Evolutionary conservation across 1,140 invertebrate species (phyloP).

Genomic region (Carposina sasakii): DNA sequence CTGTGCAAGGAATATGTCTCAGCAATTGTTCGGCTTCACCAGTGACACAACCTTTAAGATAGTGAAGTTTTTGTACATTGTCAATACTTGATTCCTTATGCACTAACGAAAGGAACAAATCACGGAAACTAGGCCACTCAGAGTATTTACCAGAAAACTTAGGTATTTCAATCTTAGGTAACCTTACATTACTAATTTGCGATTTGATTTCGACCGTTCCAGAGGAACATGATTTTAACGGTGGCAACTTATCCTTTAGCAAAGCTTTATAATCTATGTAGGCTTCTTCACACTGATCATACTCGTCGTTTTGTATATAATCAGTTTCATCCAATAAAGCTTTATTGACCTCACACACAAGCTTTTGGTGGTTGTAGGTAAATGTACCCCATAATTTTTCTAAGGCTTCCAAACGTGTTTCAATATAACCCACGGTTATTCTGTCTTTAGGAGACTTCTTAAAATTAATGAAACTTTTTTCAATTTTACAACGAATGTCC

Average conservation of each 20-base stretch:
- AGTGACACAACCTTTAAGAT: background rate
- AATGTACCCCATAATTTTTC: background rate
- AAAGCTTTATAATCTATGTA: background rate
- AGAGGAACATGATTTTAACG: background rate
- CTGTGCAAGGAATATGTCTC: background rate
- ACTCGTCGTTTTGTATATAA: background rate
- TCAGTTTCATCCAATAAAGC: background rate
- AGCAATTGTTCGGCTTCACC: background rate
- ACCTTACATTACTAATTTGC: background rate
- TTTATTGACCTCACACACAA: background rate
- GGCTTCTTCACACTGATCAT: background rate
- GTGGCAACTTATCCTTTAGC: background rate
- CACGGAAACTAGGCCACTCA: background rate
- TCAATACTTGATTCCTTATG: background rate
- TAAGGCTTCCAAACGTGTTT: background rate
- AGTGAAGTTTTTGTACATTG: conserved; percentile 2
- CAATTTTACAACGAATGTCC: background rate
- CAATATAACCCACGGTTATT: background rate
- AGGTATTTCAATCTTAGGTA: background rate
- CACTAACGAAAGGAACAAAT: background rate
- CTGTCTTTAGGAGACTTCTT: background rate
- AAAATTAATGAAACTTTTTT: background rate
- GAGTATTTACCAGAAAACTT: conserved; percentile 1
- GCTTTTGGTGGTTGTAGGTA: background rate
- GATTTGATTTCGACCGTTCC: background rate